Conservation (phyloP, 1,140 invertebrate genomes). For the Thaumatotibia leucotreta region DNA sequence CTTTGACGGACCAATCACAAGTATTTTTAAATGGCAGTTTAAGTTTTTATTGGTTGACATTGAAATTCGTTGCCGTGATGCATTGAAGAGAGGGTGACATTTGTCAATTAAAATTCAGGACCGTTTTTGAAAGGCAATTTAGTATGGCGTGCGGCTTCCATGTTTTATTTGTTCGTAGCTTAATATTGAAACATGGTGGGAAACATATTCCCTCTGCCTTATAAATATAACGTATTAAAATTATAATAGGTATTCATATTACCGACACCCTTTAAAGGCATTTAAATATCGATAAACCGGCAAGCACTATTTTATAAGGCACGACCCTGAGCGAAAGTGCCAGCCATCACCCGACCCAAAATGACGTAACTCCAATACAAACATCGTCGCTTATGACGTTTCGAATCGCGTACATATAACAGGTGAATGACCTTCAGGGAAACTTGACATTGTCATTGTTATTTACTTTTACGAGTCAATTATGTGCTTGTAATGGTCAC, state of each 20-base stretch:
- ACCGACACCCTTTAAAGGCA: background rate
- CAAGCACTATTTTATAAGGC: background rate
- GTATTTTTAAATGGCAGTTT: too few species aligned
- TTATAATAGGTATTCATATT: background rate
- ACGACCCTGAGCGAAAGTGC: conserved; percentile 8
- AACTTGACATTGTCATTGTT: background rate
- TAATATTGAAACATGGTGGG: too few species aligned
- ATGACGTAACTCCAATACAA: background rate
- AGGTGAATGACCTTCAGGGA: background rate
- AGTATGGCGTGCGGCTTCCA: too few species aligned
- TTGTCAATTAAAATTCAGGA: too few species aligned
- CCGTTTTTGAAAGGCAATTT: too few species aligned
- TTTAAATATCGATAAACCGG: background rate
- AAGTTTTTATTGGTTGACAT: too few species aligned
- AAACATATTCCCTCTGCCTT: too few species aligned
- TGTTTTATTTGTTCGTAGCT: too few species aligned
- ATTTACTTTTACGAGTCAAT: background rate
- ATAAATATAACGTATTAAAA: background rate
- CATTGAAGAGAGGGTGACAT: too few species aligned
- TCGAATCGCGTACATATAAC: background rate
- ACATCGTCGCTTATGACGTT: background rate
- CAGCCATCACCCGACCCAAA: background rate
- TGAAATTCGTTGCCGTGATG: too few species aligned
- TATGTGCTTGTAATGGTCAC: background rate
- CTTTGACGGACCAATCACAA: too few species aligned